Evolutionary conservation across 2,797 vertebrate species (phyloP).

Genomic region (Emys orbicularis): DNA sequence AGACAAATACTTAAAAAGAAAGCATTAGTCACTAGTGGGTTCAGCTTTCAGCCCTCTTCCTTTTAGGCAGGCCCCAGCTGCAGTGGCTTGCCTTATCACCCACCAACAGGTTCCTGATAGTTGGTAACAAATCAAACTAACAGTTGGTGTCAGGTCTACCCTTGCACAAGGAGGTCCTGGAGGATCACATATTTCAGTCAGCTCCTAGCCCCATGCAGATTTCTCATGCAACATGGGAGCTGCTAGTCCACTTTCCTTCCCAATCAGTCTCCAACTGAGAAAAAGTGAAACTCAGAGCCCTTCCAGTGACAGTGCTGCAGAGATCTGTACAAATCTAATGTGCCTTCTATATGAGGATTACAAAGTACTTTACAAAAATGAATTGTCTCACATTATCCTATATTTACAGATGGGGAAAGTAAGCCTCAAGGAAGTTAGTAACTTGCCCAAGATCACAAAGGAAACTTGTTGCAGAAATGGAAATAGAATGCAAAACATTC

Average conservation of each 20-base stretch:
- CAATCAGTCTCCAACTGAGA: neutral
- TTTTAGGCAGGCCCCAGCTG: neutral
- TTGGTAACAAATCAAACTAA: neutral
- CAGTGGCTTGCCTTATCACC: neutral
- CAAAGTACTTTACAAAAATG: slow-evolving; percentile 26
- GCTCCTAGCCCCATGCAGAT: neutral
- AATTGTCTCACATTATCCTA: slow-evolving; percentile 15
- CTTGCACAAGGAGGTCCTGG: neutral
- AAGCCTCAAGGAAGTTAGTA: neutral
- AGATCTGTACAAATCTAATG: neutral
- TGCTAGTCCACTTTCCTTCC: neutral
- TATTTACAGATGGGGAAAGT: neutral
- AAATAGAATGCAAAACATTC: slow-evolving; percentile 4
- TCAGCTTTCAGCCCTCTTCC: neutral
- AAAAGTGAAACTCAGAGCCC: neutral
- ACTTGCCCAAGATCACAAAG: neutral
- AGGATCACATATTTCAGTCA: neutral
- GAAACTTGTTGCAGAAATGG: slow-evolving; percentile 14
- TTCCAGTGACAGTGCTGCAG: neutral
- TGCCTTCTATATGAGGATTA: neutral
- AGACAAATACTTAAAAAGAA: neutral
- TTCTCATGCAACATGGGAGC: neutral
- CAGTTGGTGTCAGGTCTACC: neutral
- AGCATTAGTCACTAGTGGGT: neutral
- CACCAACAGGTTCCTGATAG: neutral